Conservation (phyloP, 2,797 vertebrate species). For the Paguma larvata region DNA sequence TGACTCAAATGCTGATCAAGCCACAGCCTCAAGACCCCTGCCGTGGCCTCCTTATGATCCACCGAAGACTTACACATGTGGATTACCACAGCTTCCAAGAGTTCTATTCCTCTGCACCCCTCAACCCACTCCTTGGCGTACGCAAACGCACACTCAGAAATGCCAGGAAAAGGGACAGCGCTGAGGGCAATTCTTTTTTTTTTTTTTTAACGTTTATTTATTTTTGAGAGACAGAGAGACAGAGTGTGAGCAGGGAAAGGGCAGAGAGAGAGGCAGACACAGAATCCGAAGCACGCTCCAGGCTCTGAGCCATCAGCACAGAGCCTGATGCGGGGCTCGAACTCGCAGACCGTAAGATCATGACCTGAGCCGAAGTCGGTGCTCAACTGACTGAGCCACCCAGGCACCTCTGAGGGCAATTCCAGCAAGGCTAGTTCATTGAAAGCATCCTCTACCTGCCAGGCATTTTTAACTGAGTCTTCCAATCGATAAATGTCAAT, state of each 20-base stretch:
- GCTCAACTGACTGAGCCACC: no score
- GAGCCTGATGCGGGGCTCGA: no score
- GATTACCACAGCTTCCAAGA: not conserved
- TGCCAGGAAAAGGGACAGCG: not conserved
- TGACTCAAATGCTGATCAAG: not conserved
- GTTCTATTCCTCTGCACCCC: not conserved
- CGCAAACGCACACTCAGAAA: not conserved
- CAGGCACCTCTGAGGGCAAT: not conserved
- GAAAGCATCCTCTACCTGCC: not conserved
- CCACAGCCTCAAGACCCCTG: not conserved
- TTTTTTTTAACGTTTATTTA: no score
- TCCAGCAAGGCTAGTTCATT: not conserved
- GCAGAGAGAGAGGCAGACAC: no score
- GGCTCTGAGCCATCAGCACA: no score
- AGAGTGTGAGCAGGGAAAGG: no score
- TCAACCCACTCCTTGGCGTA: not conserved
- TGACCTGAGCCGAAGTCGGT: no score
- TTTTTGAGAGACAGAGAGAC: no score
- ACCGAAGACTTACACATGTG: not conserved
- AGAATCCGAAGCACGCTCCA: no score
- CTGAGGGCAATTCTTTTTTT: not conserved
- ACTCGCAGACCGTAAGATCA: no score
- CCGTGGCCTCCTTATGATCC: not conserved
- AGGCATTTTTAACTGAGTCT: not conserved
- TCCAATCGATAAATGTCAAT: not conserved